These are phyloP conservation scores for Chloromyia formosa DNA, from an alignment of 2,888 invertebrate genomes.

Conservation along the genomic window DNA sequence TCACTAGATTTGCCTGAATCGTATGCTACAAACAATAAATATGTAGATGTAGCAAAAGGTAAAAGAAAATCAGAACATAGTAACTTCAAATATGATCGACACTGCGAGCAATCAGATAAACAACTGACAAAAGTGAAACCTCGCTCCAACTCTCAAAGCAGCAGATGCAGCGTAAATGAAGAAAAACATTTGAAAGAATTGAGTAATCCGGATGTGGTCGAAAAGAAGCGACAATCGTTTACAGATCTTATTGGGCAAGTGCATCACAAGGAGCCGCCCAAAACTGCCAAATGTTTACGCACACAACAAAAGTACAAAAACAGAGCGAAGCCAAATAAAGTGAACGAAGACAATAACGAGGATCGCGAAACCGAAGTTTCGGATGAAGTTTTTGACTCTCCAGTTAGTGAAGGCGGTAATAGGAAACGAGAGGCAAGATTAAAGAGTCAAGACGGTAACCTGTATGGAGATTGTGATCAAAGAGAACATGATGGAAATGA, in stretches of 20 bases:
- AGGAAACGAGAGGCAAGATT: too few species aligned
- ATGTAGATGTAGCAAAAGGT: background rate
- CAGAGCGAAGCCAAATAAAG: background rate
- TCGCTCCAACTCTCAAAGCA: background rate
- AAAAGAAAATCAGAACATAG: background rate
- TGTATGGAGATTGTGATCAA: background rate
- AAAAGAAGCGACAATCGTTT: background rate
- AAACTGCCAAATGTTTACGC: conserved; percentile 41
- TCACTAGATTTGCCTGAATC: conserved; percentile 58
- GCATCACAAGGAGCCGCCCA: conserved; percentile 32
- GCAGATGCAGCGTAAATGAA: background rate
- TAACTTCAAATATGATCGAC: background rate
- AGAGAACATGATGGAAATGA: background rate
- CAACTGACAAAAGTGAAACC: conserved; percentile 36
- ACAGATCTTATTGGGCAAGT: conserved; percentile 20
- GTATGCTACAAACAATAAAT: conserved; percentile 47
- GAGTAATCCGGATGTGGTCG: background rate
- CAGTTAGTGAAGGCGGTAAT: background rate
- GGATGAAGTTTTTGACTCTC: conserved; percentile 46
- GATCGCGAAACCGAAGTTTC: conserved; percentile 43
- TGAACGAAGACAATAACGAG: background rate
- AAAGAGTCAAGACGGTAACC: background rate
- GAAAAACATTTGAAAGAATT: background rate
- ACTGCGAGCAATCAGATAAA: background rate
- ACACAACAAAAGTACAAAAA: conserved; percentile 30